Percentiles rank a stretch among this genome's conserved stretches.
Evolutionary conservation across 1,140 invertebrate species (phyloP).

Genomic region (Cyphomyrmex costatus): DNA sequence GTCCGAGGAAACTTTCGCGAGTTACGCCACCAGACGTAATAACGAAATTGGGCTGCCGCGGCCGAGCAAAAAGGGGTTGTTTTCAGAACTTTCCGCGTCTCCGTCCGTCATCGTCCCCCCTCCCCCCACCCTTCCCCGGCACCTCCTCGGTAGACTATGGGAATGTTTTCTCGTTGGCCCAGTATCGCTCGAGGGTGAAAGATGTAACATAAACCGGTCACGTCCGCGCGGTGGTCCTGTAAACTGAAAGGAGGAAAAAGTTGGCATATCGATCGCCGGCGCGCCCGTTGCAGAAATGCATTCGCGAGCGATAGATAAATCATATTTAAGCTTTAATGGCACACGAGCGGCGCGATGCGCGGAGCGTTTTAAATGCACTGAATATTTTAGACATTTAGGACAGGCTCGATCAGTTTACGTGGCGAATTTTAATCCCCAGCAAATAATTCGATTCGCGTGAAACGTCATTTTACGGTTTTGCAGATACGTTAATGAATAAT

Average conservation of each 20-base stretch:
- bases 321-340: slow-evolving; percentile 35
- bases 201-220: slow-evolving; percentile 47
- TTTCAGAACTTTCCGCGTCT: slow-evolving; percentile 12
- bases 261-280: slow-evolving; percentile 39
- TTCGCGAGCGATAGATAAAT: slow-evolving; percentile 2
- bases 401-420: neutral
- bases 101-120: neutral
- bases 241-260: slow-evolving; percentile 1
- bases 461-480: slow-evolving; percentile 16
- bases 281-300: slow-evolving; percentile 33
- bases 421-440: slow-evolving; percentile 8
- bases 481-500: slow-evolving; percentile 61
- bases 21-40: neutral
- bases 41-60: slow-evolving; percentile 43
- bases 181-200: neutral
- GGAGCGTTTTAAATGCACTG: slow-evolving; percentile 20
- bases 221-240: slow-evolving; percentile 23
- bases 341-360: neutral
- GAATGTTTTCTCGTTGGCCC: slow-evolving; percentile 48
- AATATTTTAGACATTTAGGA: slow-evolving; percentile 32
- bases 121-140: neutral
- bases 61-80: slow-evolving; percentile 12
- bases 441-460: slow-evolving; percentile 11
- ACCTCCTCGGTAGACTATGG: too few species aligned
- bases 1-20: neutral